These are phyloP conservation scores for Eurystomus glaucurus DNA, from an alignment of 2,797 vertebrate species.

Conservation along the genomic window DNA sequence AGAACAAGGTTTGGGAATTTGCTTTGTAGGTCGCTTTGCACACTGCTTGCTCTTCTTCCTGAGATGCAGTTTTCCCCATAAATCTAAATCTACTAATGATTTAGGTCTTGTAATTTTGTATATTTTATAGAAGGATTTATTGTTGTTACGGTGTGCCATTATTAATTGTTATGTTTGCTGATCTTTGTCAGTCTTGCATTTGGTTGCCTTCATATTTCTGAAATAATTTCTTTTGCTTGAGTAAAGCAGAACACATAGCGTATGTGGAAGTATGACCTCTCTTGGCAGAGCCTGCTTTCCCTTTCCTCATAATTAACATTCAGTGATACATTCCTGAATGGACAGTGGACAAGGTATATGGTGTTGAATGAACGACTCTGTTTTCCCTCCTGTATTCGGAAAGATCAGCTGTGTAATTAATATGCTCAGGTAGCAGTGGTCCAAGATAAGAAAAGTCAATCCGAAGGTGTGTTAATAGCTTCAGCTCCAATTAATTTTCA, in stretches of 20 bases:
- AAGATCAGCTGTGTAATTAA: conserved; percentile 41
- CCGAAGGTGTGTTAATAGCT: conserved; percentile 17
- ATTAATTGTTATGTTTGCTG: not conserved
- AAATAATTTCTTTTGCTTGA: not conserved
- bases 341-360: not conserved
- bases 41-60: not conserved
- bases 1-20: not conserved
- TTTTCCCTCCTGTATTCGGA: not conserved
- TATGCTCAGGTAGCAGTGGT: conserved; percentile 39
- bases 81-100: not conserved
- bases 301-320: not conserved
- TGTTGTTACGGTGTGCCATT: not conserved
- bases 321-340: not conserved
- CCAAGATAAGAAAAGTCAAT: conserved; percentile 51
- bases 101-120: conserved; percentile 9
- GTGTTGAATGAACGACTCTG: not conserved
- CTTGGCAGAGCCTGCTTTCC: not conserved
- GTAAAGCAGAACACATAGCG: not conserved
- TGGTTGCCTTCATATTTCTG: not conserved
- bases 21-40: not conserved
- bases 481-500: conserved; percentile 61
- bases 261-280: not conserved
- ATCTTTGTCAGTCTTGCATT: conserved; percentile 9
- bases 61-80: not conserved
- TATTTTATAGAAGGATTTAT: conserved; percentile 29